Percentiles rank a stretch among this genome's conserved stretches.
phyloP scores from a whole-genome alignment of 2,113 vertebrate species.

The Ptilonorhynchus violaceus region DNA sequence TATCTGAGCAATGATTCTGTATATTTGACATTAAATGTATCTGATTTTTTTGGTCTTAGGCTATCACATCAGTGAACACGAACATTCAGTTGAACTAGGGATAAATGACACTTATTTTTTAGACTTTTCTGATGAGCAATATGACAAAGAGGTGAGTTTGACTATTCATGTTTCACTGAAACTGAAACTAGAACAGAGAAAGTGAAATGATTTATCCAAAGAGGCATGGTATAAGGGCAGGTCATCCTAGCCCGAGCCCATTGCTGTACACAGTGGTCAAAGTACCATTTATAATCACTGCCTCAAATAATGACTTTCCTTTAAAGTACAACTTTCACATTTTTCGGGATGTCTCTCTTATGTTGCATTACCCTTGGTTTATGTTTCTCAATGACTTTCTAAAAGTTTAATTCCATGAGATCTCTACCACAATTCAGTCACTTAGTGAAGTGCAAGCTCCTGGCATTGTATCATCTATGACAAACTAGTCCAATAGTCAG shows the following conservation, averaged over 20 bases:
- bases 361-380: neutral
- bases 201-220: neutral
- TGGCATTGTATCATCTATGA: neutral
- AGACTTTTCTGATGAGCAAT: neutral
- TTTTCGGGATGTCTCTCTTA: neutral
- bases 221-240: neutral
- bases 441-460: neutral
- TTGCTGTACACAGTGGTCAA: neutral
- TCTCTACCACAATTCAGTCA: neutral
- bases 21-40: neutral
- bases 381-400: neutral
- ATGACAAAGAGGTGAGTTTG: neutral
- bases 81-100: neutral
- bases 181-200: neutral
- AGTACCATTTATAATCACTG: neutral
- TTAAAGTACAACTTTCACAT: neutral
- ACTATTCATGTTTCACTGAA: neutral
- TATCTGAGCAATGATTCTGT: neutral
- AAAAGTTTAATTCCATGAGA: neutral
- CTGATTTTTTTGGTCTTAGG: neutral
- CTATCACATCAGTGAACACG: rapidly evolving
- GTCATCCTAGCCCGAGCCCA: neutral
- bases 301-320: neutral
- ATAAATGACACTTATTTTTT: neutral
- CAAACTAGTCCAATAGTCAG: neutral